Evolutionary conservation across 2,888 invertebrate genomes (phyloP).

Genomic region (Dorcus parallelipipedus): DNA sequence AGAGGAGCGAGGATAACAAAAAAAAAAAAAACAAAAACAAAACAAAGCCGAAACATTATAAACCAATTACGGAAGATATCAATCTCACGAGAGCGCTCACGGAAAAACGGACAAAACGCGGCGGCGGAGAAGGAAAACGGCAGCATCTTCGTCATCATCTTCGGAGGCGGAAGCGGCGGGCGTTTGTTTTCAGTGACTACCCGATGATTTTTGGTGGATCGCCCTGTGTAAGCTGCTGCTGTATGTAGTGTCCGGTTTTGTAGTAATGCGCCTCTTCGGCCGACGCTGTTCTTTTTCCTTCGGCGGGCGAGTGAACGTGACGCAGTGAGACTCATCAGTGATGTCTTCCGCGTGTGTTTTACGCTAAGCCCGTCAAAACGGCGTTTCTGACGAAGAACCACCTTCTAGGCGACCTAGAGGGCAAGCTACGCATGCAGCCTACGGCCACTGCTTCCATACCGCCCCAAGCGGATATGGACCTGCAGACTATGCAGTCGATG

Average conservation of each 20-base stretch:
- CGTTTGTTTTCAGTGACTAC: no score
- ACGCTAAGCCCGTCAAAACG: constrained; percentile 24
- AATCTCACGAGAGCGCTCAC: background rate
- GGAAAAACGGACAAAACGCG: background rate
- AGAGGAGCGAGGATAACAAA: background rate
- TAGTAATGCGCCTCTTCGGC: background rate
- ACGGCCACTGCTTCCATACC: constrained; percentile 55
- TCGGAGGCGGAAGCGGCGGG: background rate
- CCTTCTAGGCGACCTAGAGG: constrained; percentile 40
- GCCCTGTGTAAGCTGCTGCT: no score
- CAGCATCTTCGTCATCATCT: background rate
- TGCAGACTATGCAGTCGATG: constrained; percentile 93
- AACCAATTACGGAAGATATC: no score
- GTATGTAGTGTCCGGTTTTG: no score
- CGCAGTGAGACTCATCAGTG: constrained; percentile 12
- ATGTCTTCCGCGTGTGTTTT: no score
- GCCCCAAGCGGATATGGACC: constrained; percentile 82
- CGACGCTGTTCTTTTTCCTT: constrained; percentile 8
- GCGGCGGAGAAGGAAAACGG: background rate
- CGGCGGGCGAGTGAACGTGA: constrained; percentile 5
- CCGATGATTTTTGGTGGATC: no score
- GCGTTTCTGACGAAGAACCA: constrained; percentile 31
- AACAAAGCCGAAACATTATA: no score
- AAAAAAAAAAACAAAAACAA: no score
- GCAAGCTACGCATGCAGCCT: constrained; percentile 60